Percentiles rank a stretch among this genome's conserved stretches.
These are phyloP conservation scores for Ganaspis sp. DNA, from an alignment of 1,140 invertebrate species.

Conservation along the genomic window DNA sequence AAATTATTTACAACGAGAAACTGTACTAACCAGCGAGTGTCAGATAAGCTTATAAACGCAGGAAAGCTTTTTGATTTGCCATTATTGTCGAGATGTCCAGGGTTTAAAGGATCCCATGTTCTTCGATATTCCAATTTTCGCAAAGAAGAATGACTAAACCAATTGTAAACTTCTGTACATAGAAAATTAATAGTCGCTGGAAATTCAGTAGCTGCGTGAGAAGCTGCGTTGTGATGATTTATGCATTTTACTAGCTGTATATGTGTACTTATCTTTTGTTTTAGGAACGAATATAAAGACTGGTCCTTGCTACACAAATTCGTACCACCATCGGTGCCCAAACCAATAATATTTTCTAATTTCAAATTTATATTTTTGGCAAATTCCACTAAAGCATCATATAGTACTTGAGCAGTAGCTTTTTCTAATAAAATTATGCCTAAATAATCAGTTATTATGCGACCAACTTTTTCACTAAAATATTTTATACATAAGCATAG, in stretches of 20 bases:
- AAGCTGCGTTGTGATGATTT: slow-evolving; percentile 53
- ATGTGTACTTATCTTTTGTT: slow-evolving; percentile 42
- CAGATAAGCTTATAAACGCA: slow-evolving; percentile 62
- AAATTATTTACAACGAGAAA: slow-evolving; percentile 58
- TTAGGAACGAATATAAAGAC: slow-evolving; percentile 46
- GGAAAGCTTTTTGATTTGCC: slow-evolving; percentile 49
- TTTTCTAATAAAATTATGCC: background rate
- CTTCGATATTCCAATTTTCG: slow-evolving; percentile 44
- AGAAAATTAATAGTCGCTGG: too few relatives aligned
- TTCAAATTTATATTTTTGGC: too few relatives aligned
- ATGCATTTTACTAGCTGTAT: slow-evolving; percentile 47
- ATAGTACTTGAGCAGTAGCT: too few relatives aligned
- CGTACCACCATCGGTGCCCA: slow-evolving; percentile 43
- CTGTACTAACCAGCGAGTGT: slow-evolving; percentile 67
- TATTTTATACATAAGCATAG: background rate
- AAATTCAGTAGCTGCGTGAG: slow-evolving; percentile 51
- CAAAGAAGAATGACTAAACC: slow-evolving; percentile 48
- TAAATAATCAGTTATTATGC: background rate
- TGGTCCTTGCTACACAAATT: slow-evolving; percentile 49
- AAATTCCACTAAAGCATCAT: background rate
- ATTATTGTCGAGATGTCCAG: background rate
- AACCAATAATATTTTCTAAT: slow-evolving; percentile 32
- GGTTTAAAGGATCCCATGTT: slow-evolving; percentile 47
- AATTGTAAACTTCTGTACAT: slow-evolving; percentile 52
- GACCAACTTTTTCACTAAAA: background rate